A percentile compares a stretch with the other conserved stretches of the same genome.
These are phyloP conservation scores for Toxotes jaculatrix DNA, from an alignment of 2,113 vertebrate species.

Conservation along the genomic window DNA sequence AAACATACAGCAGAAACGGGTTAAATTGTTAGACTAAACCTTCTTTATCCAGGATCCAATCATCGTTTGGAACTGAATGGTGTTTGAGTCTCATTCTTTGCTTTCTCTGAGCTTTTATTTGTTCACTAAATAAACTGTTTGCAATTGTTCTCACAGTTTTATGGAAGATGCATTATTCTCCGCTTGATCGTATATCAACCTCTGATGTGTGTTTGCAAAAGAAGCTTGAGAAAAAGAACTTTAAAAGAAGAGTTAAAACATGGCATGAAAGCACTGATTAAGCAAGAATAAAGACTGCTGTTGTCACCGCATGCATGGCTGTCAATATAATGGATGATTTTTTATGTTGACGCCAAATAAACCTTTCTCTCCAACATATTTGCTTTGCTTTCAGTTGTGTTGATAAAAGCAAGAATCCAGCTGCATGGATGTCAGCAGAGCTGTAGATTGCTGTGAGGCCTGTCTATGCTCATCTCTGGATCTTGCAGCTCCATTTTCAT, in stretches of 20 bases:
- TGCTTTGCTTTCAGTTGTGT: constrained; percentile 65
- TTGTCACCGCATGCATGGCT: constrained; percentile 65
- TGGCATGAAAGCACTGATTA: constrained; percentile 59
- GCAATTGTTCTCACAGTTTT: constrained; percentile 56
- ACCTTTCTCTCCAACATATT: constrained; percentile 55
- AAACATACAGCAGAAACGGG: constrained; percentile 36
- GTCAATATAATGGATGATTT: constrained; percentile 69
- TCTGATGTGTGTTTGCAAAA: constrained; percentile 45
- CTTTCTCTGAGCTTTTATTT: constrained; percentile 49
- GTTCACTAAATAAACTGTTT: constrained; percentile 51
- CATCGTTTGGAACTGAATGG: constrained; percentile 32
- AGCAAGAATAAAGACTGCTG: constrained; percentile 39
- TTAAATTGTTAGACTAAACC: constrained; percentile 37
- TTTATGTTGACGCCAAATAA: constrained; percentile 64
- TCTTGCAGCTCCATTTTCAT: constrained; percentile 55
- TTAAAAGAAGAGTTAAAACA: constrained; percentile 32
- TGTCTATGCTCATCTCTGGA: constrained; percentile 64
- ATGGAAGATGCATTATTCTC: constrained; percentile 43
- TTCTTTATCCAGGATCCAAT: constrained; percentile 32
- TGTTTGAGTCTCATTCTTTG: constrained; percentile 21
- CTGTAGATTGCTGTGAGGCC: constrained; percentile 44
- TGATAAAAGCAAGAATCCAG: constrained; percentile 64
- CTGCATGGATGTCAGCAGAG: constrained; percentile 48
- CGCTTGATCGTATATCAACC: constrained; percentile 38
- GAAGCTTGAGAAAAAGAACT: constrained; percentile 19